Base-by-base conservation (phyloP, 1,140 invertebrate species). In the Bombus affinis region DNA sequence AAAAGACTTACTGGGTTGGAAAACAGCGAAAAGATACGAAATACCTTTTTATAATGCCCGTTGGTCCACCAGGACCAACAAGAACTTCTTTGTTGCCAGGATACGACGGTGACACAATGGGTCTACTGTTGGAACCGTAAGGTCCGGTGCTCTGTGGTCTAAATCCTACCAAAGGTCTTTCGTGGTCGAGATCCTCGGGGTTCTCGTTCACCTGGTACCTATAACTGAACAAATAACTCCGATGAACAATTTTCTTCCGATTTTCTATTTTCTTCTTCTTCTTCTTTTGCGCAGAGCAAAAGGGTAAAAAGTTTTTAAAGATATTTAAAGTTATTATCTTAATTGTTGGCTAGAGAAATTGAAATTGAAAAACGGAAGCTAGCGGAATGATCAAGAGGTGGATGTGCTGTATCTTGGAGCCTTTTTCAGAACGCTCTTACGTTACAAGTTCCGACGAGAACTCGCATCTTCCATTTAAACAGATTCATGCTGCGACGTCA, bases 1-100 rank as follows among this genome's bases (percentile, higher is more conserved):
- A 79, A 85, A 53, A 28, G 57, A 57, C n/a, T 81, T 80, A 85
- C 62, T 70, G 78, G 78, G 57, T 81, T n/a, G 84, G 71, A 81
- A 81, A 44, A 76, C 47, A 47, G 62, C 44, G 59, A 25, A 66
- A 79, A 57, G 57, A 74, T 70, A 77, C 81, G 65, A 72, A 68
- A 82, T 91, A 92, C 92, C 89, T 92, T 73, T 86, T 88, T 37
- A 92, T 71, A 78, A 90, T 88, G 70, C 92, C 92, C 0, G 88
- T 91, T 59, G 90, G 91, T 81, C 92, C 91, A 37, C 86, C 90
- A 66, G 92, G 92, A 47, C 92, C 92, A 15, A 92, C 90, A n/a
- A 92, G 86, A 62, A 92, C 72, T 42, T 77, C 88, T 68, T 85
- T 86, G 72, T 91, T 85, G 71, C 75, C 78, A 47, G 81, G 83